Percentiles rank a stretch among this genome's conserved stretches.
Evolutionary conservation across 2,113 vertebrate genomes (phyloP).

Genomic region (Xenopus laevis): DNA sequence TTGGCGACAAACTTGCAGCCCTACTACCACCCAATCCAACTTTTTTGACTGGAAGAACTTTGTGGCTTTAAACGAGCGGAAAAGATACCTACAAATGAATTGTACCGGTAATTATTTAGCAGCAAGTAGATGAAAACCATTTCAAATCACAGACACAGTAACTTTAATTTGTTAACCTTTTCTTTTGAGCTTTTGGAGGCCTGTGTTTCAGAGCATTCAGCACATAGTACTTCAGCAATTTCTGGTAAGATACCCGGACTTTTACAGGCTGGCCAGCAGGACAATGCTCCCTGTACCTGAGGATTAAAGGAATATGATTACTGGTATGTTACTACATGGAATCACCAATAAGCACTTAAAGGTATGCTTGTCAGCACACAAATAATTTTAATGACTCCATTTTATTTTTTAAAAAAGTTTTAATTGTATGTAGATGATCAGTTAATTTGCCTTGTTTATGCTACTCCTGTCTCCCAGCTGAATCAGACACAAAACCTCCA

Average conservation of each 20-base stretch:
- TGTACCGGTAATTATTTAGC: too few relatives aligned
- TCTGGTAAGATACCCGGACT: conserved; percentile 96
- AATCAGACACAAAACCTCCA: too few relatives aligned
- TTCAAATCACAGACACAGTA: not conserved
- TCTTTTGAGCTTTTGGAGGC: conserved; percentile 97
- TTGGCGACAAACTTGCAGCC: conserved; percentile 94
- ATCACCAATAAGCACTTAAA: too few relatives aligned
- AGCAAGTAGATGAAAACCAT: not conserved
- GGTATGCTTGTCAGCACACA: too few relatives aligned
- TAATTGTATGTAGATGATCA: too few relatives aligned
- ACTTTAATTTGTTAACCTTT: conserved; percentile 69
- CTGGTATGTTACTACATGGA: too few relatives aligned
- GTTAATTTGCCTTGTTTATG: too few relatives aligned
- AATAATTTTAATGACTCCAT: too few relatives aligned
- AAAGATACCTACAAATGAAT: conserved; percentile 78
- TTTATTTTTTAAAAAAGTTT: too few relatives aligned
- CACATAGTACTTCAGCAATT: conserved; percentile 97
- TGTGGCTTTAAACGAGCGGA: conserved; percentile 97
- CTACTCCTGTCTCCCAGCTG: too few relatives aligned
- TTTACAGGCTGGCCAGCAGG: conserved; percentile 97
- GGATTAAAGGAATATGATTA: too few relatives aligned
- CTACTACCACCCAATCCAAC: conserved; percentile 97
- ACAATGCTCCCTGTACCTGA: conserved; percentile 95
- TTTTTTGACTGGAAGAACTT: conserved; percentile 99
- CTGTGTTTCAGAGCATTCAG: conserved; percentile 96